These are phyloP conservation scores for Agrochola litura DNA, from an alignment of 2,888 invertebrate species.

Conservation along the genomic window DNA sequence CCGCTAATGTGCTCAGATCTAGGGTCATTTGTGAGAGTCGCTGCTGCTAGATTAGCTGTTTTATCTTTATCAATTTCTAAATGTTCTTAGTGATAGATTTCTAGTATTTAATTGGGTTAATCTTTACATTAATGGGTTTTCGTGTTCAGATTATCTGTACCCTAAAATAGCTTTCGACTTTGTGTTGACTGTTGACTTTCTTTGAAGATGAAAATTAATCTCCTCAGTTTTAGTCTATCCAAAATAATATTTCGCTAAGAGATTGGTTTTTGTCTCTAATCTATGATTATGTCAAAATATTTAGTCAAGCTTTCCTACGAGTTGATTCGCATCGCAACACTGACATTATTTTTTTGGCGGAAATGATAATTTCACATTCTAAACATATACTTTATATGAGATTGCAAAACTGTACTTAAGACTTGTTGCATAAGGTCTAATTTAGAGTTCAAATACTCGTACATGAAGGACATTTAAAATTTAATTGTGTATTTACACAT, in stretches of 20 bases:
- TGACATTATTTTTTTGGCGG: slow-evolving; percentile 32
- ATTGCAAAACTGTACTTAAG: slow-evolving; percentile 35
- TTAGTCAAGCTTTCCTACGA: slow-evolving; percentile 9
- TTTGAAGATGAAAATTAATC: slow-evolving; percentile 9
- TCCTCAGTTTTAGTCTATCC: background rate
- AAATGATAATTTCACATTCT: slow-evolving; percentile 42
- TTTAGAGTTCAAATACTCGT: slow-evolving; percentile 47
- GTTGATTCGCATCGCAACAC: slow-evolving; percentile 18
- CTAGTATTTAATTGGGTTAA: slow-evolving; percentile 27
- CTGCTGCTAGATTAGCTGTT: slow-evolving; percentile 44
- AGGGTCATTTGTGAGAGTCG: slow-evolving; percentile 54
- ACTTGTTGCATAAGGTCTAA: slow-evolving; percentile 45
- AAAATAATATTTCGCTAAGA: background rate
- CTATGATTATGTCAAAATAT: slow-evolving; percentile 39
- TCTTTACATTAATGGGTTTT: slow-evolving; percentile 29
- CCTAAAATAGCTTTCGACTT: slow-evolving; percentile 25
- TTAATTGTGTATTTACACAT: slow-evolving; percentile 45
- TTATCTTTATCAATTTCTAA: slow-evolving; percentile 50
- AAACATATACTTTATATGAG: slow-evolving; percentile 26
- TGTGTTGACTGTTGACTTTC: slow-evolving; percentile 6
- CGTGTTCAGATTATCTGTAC: slow-evolving; percentile 5
- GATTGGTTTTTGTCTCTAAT: slow-evolving; percentile 3
- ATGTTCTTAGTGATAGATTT: slow-evolving; percentile 44
- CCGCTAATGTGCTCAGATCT: slow-evolving; percentile 55
- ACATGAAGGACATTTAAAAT: slow-evolving; percentile 64